Evolutionary conservation across 2,888 invertebrate genomes (phyloP).

Genomic region (Tiliacea citrago): DNA sequence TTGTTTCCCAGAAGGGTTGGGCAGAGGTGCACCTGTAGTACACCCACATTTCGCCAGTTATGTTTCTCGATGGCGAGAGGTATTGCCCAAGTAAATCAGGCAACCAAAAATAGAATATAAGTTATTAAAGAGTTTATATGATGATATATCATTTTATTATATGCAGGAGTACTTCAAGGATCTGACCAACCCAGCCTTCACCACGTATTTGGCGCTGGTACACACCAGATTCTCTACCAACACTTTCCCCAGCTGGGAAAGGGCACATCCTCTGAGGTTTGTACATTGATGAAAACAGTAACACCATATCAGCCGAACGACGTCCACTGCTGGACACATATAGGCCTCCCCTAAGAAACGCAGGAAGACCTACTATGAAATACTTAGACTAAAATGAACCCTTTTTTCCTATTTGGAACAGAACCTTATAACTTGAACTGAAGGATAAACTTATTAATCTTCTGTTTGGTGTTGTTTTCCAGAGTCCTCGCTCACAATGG

Average conservation of each 20-base stretch:
- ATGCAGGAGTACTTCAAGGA: constrained; percentile 93
- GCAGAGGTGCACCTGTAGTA: too few species aligned
- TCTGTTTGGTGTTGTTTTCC: constrained; percentile 59
- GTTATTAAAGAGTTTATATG: too few species aligned
- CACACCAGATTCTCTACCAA: constrained; percentile 99
- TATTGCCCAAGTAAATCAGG: too few species aligned
- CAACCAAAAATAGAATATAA: too few species aligned
- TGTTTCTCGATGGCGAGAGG: too few species aligned
- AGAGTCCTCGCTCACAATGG: constrained; percentile 99
- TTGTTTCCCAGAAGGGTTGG: too few species aligned
- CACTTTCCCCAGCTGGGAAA: constrained; percentile 99
- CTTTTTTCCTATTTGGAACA: not conserved
- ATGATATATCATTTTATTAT: not conserved
- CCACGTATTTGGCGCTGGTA: constrained; percentile 98
- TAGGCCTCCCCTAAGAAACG: not conserved
- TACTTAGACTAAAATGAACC: not conserved
- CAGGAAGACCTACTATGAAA: not conserved
- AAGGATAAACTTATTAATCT: constrained; percentile 3
- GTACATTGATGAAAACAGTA: constrained; percentile 31
- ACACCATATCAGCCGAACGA: not conserved
- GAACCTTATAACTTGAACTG: not conserved
- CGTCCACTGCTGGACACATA: not conserved
- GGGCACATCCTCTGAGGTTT: constrained; percentile 99
- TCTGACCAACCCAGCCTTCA: constrained; percentile 94
- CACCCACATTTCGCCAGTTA: too few species aligned